A percentile compares a stretch with the other conserved stretches of the same genome.
phyloP scores from a whole-genome alignment of 2,113 vertebrate species.

The Suricata suricatta region DNA sequence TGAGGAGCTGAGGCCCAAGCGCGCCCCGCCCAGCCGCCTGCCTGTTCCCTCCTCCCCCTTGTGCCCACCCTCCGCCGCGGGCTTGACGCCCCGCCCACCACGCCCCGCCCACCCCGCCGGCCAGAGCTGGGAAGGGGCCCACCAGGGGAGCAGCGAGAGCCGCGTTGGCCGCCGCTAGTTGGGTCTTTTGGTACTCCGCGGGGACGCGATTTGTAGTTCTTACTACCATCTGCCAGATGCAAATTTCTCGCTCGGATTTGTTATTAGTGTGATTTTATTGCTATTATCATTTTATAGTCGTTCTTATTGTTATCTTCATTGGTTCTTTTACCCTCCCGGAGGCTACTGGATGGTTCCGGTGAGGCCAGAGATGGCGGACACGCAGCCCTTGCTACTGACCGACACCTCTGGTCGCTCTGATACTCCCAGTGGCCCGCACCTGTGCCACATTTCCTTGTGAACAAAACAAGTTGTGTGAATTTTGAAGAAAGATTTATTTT shows the following conservation, averaged over 20 bases:
- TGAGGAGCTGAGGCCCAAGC: not conserved
- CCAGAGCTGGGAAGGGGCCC: not conserved
- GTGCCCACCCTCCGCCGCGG: not conserved
- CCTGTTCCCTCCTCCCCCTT: not conserved
- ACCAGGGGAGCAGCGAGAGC: not conserved
- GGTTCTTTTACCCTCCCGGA: not conserved
- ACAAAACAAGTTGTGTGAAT: not conserved
- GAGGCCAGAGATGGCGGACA: not conserved
- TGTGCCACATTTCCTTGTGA: not conserved
- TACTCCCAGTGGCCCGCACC: not conserved
- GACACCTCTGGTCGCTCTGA: too few relatives aligned
- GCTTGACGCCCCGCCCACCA: not conserved
- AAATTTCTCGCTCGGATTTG: not conserved
- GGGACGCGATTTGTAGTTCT: not conserved
- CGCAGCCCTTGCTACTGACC: not conserved
- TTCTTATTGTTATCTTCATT: not conserved
- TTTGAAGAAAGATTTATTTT: conserved; percentile 32
- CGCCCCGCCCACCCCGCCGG: not conserved
- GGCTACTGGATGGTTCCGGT: too few relatives aligned
- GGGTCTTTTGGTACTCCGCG: fast-evolving
- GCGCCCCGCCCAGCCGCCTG: conserved; percentile 68
- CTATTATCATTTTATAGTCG: not conserved
- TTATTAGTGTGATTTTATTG: not conserved
- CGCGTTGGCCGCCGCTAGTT: fast-evolving
- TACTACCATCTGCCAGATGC: not conserved